Evolutionary conservation across 2,888 invertebrate species (phyloP).

Genomic region (Harmothoe impar): DNA sequence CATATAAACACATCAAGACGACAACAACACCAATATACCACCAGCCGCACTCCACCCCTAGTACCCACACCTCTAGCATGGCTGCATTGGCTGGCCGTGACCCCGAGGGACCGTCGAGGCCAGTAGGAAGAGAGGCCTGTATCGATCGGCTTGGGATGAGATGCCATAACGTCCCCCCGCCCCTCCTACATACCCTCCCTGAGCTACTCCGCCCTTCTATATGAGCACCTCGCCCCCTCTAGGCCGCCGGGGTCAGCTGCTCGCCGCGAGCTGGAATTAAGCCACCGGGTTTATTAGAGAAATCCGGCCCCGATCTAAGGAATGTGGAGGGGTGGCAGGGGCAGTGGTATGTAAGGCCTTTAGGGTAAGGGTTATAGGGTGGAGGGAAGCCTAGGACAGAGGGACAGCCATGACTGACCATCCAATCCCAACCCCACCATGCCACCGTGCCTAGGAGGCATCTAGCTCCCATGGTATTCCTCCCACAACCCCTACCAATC

Average conservation of each 20-base stretch:
- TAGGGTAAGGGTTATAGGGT: too few relatives aligned
- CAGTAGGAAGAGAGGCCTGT: not conserved
- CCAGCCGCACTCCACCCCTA: too few relatives aligned
- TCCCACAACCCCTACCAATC: too few relatives aligned
- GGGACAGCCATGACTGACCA: too few relatives aligned
- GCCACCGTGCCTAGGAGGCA: too few relatives aligned
- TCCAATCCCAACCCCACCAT: too few relatives aligned
- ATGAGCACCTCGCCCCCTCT: not conserved
- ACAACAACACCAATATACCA: too few relatives aligned
- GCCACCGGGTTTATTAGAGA: constrained; percentile 49
- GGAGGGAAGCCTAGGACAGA: too few relatives aligned
- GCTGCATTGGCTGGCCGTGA: not conserved
- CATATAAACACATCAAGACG: too few relatives aligned
- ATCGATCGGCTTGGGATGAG: constrained; percentile 36
- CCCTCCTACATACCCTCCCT: not conserved
- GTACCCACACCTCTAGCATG: not conserved
- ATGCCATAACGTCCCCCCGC: constrained; percentile 59
- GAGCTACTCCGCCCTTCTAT: constrained; percentile 21
- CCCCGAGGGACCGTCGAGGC: not conserved
- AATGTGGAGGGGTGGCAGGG: constrained; percentile 8
- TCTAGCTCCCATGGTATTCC: too few relatives aligned
- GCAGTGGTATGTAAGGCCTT: not conserved
- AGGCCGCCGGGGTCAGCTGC: constrained; percentile 7
- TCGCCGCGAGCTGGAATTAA: not conserved
- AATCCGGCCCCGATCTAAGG: not conserved